Percentiles rank a stretch among this genome's conserved stretches.
phyloP scores from a whole-genome alignment of 2,888 invertebrate species.

The Agrotis segetum region DNA sequence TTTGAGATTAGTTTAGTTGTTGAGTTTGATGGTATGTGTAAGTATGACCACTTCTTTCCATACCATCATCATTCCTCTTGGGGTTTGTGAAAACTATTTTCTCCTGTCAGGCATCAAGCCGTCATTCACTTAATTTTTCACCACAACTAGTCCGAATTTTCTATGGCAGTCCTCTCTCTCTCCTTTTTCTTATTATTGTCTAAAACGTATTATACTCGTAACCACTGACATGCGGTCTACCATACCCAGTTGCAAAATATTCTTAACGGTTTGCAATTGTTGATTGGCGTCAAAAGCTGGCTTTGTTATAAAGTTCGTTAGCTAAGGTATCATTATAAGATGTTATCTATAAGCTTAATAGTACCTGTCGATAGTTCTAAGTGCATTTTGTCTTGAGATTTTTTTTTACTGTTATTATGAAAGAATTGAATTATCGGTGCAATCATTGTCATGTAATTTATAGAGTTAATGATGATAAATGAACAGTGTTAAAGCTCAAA shows the following conservation, averaged over 20 bases:
- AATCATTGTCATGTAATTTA: constrained; percentile 7
- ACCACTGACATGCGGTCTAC: background rate
- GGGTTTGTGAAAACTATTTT: too few species aligned
- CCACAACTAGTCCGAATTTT: too few species aligned
- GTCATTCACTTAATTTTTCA: too few species aligned
- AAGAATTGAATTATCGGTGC: constrained; percentile 16
- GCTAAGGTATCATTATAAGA: constrained; percentile 32
- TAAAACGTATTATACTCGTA: too few species aligned
- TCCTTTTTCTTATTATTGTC: background rate
- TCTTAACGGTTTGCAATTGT: constrained; percentile 29
- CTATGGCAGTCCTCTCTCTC: too few species aligned
- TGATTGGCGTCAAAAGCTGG: constrained; percentile 27
- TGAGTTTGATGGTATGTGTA: too few species aligned
- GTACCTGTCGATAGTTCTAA: constrained; percentile 22
- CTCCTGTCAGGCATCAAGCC: too few species aligned
- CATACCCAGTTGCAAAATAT: constrained; percentile 41
- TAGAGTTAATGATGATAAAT: constrained; percentile 20
- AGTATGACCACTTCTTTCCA: too few species aligned
- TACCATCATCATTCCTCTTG: too few species aligned
- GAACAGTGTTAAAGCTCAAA: background rate
- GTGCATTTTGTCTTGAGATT: constrained; percentile 5
- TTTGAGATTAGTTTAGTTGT: too few species aligned
- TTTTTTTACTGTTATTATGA: constrained; percentile 8
- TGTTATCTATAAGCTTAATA: constrained; percentile 28
- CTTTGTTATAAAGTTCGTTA: constrained; percentile 21